phyloP scores from a whole-genome alignment of 2,113 vertebrate species.

The Vicugna pacos region DNA sequence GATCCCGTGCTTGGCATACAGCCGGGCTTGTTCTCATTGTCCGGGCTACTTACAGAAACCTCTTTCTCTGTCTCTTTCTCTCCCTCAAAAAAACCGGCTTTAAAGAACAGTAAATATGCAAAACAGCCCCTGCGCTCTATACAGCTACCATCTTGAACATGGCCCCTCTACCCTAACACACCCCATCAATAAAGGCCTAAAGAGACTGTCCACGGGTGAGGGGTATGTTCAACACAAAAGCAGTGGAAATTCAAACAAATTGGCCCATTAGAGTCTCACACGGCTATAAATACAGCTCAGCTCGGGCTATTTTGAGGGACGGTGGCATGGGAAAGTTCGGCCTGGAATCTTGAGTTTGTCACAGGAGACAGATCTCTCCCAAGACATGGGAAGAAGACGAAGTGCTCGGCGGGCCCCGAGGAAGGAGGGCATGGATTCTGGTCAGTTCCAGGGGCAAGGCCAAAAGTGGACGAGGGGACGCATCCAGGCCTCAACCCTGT shows the following conservation, averaged over 20 bases:
- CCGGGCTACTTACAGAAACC: constrained; percentile 91
- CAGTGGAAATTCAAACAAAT: constrained; percentile 98
- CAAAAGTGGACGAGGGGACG: neutral
- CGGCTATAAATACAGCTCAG: constrained; percentile 96
- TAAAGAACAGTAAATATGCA: constrained; percentile 89
- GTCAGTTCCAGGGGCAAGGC: neutral
- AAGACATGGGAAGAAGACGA: constrained; percentile 88
- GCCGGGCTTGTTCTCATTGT: constrained; percentile 92
- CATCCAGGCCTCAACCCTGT: neutral
- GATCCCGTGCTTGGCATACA: constrained; percentile 90
- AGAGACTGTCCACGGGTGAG: constrained; percentile 88
- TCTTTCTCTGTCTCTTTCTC: constrained; percentile 88
- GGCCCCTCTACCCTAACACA: constrained; percentile 75
- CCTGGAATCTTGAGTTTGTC: constrained; percentile 89
- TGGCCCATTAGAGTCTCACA: constrained; percentile 91
- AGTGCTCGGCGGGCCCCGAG: constrained; percentile 40
- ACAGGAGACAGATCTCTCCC: constrained; percentile 85
- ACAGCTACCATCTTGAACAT: constrained; percentile 86
- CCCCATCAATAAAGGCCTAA: constrained; percentile 78
- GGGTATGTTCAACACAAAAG: constrained; percentile 90
- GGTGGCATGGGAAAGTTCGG: constrained; percentile 98
- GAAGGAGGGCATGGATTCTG: constrained; percentile 66
- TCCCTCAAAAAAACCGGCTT: constrained; percentile 86
- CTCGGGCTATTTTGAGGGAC: constrained; percentile 93
- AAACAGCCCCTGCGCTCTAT: constrained; percentile 84